phyloP scores from a whole-genome alignment of 2,797 vertebrate species.

The Geotria australis region DNA sequence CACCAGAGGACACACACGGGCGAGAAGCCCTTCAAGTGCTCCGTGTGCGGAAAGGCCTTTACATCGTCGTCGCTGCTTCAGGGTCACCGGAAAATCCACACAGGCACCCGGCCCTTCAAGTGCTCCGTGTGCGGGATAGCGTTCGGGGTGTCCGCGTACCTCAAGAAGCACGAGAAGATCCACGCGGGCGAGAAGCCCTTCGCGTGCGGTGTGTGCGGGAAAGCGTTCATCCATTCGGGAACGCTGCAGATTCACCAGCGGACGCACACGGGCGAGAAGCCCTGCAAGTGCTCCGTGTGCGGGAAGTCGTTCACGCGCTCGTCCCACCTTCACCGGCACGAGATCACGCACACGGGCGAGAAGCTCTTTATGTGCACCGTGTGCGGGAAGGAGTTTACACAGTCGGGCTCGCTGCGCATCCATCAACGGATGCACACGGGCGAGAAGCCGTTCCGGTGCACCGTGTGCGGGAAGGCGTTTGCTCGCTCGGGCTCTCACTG shows the following conservation, averaged over 20 bases:
- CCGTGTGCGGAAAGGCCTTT: not conserved
- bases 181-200: not conserved
- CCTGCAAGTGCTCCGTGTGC: not conserved
- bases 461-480: not conserved
- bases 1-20: not conserved
- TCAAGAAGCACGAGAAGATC: not conserved
- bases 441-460: not conserved
- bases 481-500: no score
- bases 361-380: not conserved
- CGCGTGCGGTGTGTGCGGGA: not conserved
- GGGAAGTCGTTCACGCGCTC: not conserved
- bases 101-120: no score
- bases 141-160: not conserved
- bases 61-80: no score
- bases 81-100: no score
- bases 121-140: no score
- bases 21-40: not conserved
- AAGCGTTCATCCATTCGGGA: not conserved
- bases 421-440: not conserved
- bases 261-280: not conserved
- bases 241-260: not conserved
- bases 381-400: not conserved
- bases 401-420: not conserved
- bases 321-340: not conserved
- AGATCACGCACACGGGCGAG: not conserved